These are phyloP conservation scores for Channa striata DNA, from an alignment of 2,797 vertebrate genomes.

Conservation along the genomic window DNA sequence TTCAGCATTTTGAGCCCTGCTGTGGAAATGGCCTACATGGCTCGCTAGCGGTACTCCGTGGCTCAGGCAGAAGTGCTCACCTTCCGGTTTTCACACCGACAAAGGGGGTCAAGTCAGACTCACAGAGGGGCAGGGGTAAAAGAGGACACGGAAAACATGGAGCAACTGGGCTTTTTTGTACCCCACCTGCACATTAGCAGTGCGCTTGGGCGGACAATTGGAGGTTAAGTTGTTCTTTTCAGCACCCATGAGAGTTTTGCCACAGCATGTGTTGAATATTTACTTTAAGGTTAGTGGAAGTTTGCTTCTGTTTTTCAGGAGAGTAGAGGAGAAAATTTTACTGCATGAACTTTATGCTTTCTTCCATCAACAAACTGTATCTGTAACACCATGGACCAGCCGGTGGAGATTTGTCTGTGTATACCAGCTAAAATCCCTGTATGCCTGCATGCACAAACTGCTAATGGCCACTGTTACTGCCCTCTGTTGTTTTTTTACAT, in stretches of 20 bases:
- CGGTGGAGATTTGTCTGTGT: slow-evolving; percentile 17
- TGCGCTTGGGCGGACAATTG: slow-evolving; percentile 53
- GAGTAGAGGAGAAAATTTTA: slow-evolving; percentile 42
- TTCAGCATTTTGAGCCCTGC: slow-evolving; percentile 67
- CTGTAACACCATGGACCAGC: slow-evolving; percentile 15
- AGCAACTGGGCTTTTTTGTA: slow-evolving; percentile 32
- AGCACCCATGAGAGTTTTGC: slow-evolving; percentile 60
- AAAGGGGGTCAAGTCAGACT: slow-evolving; percentile 19
- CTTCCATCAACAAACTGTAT: slow-evolving; percentile 38
- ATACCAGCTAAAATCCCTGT: slow-evolving; percentile 29
- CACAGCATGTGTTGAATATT: slow-evolving; percentile 69
- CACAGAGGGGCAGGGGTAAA: slow-evolving; percentile 29
- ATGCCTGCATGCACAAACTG: neutral
- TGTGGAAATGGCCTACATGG: slow-evolving; percentile 61
- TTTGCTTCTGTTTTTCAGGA: slow-evolving; percentile 34
- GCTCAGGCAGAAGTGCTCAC: slow-evolving; percentile 44
- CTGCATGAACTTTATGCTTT: slow-evolving; percentile 33
- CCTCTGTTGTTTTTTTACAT: slow-evolving; percentile 12
- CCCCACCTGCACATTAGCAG: slow-evolving; percentile 59
- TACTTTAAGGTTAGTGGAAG: slow-evolving; percentile 53
- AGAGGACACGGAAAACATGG: slow-evolving; percentile 26
- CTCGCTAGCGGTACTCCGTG: slow-evolving; percentile 16
- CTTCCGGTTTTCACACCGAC: slow-evolving; percentile 34
- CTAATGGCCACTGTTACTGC: slow-evolving; percentile 24
- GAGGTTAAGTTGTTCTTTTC: slow-evolving; percentile 68